Conservation (phyloP, 2,797 vertebrate genomes). For the Pseudomugil tenellus region DNA sequence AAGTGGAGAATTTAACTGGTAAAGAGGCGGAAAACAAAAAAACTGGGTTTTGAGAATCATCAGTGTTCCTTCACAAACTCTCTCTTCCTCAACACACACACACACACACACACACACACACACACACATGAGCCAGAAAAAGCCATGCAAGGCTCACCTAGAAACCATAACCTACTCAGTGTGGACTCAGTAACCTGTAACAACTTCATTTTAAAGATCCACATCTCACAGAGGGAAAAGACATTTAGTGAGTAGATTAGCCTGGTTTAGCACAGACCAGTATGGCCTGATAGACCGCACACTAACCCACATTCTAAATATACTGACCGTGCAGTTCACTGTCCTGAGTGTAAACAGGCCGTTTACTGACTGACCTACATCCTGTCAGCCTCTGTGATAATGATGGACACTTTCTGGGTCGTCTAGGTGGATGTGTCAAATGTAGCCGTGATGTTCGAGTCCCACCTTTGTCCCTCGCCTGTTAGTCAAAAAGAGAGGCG, state of each 20-base stretch:
- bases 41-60: background rate
- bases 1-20: too few species aligned
- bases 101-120: background rate
- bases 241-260: conserved; percentile 55
- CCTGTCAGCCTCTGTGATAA: conserved; percentile 22
- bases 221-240: conserved; percentile 1
- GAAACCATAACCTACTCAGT: background rate
- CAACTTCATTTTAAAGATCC: conserved; percentile 1
- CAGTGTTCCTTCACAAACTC: background rate
- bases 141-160: background rate
- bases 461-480: background rate
- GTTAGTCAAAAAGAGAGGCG: background rate
- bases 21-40: background rate
- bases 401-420: background rate
- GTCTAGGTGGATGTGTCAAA: background rate
- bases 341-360: conserved; percentile 51
- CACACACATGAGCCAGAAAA: background rate
- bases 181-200: background rate
- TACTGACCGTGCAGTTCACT: conserved; percentile 36
- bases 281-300: conserved; percentile 47
- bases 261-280: conserved; percentile 40
- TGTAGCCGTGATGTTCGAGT: background rate
- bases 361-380: conserved; percentile 76
- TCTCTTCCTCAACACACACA: background rate
- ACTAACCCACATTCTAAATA: conserved; percentile 76